phyloP scores from a whole-genome alignment of 2,888 invertebrate species.

The Ectobius pallidus region DNA sequence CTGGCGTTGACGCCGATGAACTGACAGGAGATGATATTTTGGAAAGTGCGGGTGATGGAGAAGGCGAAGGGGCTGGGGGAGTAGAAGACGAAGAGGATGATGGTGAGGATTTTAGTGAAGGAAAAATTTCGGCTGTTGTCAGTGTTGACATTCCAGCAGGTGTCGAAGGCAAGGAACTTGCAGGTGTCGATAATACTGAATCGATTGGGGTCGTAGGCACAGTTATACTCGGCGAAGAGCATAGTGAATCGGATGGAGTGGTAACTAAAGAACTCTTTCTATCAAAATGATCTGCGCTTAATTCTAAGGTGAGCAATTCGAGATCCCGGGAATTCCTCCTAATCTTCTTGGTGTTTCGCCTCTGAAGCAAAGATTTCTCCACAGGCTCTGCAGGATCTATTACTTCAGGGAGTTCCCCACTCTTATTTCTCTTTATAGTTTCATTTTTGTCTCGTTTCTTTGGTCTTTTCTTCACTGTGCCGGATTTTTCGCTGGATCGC shows the following conservation, averaged over 20 bases:
- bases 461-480: slow-evolving; percentile 15
- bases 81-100: background rate
- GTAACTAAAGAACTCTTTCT: background rate
- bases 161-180: background rate
- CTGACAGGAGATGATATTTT: background rate
- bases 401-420: background rate
- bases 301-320: background rate
- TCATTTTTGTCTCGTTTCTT: slow-evolving; percentile 37
- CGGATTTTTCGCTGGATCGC: slow-evolving; percentile 6
- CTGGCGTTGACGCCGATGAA: background rate
- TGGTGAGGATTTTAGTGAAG: background rate
- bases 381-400: background rate
- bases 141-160: too few relatives aligned
- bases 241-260: background rate
- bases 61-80: background rate
- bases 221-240: background rate
- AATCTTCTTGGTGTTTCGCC: slow-evolving; percentile 38
- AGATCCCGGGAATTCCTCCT: slow-evolving; percentile 37
- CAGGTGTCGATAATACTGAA: background rate
- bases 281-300: background rate
- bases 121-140: background rate
- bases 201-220: background rate
- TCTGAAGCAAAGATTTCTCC: slow-evolving; percentile 33
- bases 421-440: background rate
- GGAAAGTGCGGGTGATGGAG: background rate